phyloP scores from a whole-genome alignment of 1,140 invertebrate genomes.

The Bombus balteatus region DNA sequence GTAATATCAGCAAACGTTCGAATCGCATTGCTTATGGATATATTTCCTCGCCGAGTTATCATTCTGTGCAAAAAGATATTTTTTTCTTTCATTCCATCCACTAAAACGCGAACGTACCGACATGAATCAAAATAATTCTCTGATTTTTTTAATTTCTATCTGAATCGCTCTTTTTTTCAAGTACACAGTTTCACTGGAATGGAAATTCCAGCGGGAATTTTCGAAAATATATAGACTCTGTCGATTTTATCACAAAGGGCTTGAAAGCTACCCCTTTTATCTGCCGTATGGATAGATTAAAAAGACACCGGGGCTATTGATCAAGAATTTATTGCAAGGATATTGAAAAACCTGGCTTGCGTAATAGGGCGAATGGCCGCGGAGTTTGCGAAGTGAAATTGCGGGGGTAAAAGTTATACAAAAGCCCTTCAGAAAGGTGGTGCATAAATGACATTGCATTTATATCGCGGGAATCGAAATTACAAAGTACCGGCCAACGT shows the following conservation, averaged over 20 bases:
- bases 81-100: too few species aligned
- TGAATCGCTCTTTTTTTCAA: background rate
- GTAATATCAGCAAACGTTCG: too few species aligned
- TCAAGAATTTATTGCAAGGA: constrained; percentile 1
- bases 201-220: background rate
- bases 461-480: background rate
- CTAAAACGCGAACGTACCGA: too few species aligned
- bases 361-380: background rate
- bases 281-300: background rate
- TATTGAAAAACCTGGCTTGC: background rate
- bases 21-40: too few species aligned
- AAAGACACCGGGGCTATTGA: background rate
- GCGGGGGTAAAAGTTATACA: background rate
- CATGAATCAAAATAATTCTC: background rate
- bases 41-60: too few species aligned
- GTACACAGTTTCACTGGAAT: background rate
- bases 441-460: background rate
- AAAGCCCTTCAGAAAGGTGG: background rate
- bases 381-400: background rate
- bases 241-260: background rate
- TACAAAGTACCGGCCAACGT: too few species aligned
- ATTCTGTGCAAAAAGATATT: too few species aligned
- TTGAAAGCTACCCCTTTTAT: background rate
- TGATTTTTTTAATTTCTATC: background rate
- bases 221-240: background rate